Base-by-base conservation (phyloP, 1,140 invertebrate genomes). In the Drosophila tsacasi region DNA sequence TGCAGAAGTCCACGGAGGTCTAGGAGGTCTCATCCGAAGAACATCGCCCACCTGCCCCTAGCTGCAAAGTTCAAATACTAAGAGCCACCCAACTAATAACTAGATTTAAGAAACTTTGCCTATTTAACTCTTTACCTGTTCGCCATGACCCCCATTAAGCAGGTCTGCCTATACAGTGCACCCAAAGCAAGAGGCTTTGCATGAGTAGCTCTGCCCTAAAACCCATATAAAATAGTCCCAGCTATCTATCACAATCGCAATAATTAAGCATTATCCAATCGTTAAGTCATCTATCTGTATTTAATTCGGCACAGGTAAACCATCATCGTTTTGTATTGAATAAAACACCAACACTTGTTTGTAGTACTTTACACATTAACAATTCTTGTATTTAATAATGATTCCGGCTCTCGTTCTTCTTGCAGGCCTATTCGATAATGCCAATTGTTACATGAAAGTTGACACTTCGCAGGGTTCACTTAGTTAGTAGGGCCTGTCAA, bases 1-100 rank as follows among this genome's bases (percentile, higher is more conserved):
- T 87, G 47, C 92, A 93, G 73, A 91, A 86, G 67, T 93, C 92
- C 65, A 93, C 92, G 15, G 92, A 93, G 82, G 92, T 93, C 35
- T 93, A 92, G 72, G 60, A 61, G 58, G 30, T n/a, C 42, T 57
- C 46, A 52, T 79, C 30, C 57, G 39, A 64, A 39, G 54, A 66
- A 82, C 64, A 67, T 39, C 47, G 74, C 55, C 62, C 39, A 57
- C 47, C 66, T 64, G 55, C 54, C 67, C 47, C 23, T 65, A 85
- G 80, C 83, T 86, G 77, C 52, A 81, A 91, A 91, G 86, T 91
- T 91, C 86, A 91, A 91, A 91, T 91, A 71, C 73, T 61, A 73
- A 50, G 60, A 83, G 79, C 86, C 68, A 76, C 57, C 60, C 55
- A 69, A 85, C 58, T 81, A 84, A 85, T 71, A 77, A 60, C 23